Conservation (phyloP, 2,888 invertebrate species). For the Phyllotreta cruciferae region DNA sequence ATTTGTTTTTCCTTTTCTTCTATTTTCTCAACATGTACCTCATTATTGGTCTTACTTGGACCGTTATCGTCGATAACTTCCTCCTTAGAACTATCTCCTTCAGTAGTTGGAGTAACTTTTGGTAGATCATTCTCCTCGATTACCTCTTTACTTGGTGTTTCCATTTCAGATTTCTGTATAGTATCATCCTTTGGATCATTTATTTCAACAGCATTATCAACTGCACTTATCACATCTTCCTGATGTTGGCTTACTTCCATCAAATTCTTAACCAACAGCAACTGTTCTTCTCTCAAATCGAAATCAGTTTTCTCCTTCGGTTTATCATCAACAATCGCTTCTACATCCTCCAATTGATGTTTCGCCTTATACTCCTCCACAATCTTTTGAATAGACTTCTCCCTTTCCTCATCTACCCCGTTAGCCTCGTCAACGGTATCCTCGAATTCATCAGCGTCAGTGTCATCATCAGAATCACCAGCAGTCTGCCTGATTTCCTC, state of each 20-base stretch:
- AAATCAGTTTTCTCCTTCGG: constrained; percentile 9
- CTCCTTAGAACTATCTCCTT: no score
- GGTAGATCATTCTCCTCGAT: no score
- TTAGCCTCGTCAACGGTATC: constrained; percentile 7
- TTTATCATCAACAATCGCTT: no score
- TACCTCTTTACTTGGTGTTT: no score
- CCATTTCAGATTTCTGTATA: background rate
- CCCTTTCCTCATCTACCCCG: constrained; percentile 3
- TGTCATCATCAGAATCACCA: constrained; percentile 20
- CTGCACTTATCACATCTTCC: background rate
- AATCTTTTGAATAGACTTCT: constrained; percentile 3
- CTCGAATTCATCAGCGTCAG: constrained; percentile 12
- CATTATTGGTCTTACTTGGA: no score
- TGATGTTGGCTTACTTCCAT: background rate
- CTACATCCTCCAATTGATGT: background rate
- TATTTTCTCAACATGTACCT: no score
- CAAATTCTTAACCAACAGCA: constrained; percentile 6
- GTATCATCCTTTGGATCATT: constrained; percentile 6
- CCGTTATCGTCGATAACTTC: no score
- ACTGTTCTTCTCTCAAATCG: constrained; percentile 5
- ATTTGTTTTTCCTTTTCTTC: no score
- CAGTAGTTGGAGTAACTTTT: no score
- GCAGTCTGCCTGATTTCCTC: constrained; percentile 20
- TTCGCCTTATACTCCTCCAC: constrained; percentile 10
- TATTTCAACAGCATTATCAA: background rate